Evolutionary conservation across 37 sponge, comb jelly and placozoan genomes (phyloP), one percentile per base, ranked within the genome.

Genomic region (Ephydatia muelleri): DNA sequence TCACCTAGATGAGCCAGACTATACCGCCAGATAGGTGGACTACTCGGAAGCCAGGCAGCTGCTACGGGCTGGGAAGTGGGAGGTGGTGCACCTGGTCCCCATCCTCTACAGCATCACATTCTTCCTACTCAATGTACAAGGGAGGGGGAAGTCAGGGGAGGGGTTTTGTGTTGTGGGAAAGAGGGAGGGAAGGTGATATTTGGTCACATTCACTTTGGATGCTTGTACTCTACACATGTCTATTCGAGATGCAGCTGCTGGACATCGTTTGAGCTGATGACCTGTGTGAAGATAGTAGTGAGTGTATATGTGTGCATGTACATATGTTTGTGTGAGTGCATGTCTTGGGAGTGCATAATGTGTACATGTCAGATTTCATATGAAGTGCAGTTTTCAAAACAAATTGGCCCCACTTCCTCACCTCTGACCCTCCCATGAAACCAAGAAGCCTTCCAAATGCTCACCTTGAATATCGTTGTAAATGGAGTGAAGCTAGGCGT

Each of bases 1-100:
- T 23, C 91, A 75, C 19, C 37, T 97, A 0, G 96, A 95, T 29
- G 95, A 95, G 38, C 90, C 91, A 37, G 94, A 90, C 49, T 95
- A 93, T 78, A 89, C 88, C 11, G 1, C 21, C 13, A 64, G 93
- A 43, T 34, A 85, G 21, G 73, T 78, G 32, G 97, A 91, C 13
- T 97, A 93, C 33, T 49, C 76, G 23, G 76, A 68, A 11, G 90
- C 86, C 25, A 85, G 31, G 12, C 67, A 86, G 39, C 38, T 35
- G 36, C 36, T 66, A 21, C 16, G 5, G 79, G 27, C 33, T n/a
- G 30, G 71, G 38, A 1, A 38, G 39, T 75, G 72, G 71, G 72
- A n/a, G 29, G 65, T 77, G 21, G 72, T 87, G 68, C 29, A 47
- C 14, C 21, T 91, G 19, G 78, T 94, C 25, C 92, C 94, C 28